Evolutionary conservation across 2,797 vertebrate species (phyloP).

Genomic region (Eutrigla gurnardus): DNA sequence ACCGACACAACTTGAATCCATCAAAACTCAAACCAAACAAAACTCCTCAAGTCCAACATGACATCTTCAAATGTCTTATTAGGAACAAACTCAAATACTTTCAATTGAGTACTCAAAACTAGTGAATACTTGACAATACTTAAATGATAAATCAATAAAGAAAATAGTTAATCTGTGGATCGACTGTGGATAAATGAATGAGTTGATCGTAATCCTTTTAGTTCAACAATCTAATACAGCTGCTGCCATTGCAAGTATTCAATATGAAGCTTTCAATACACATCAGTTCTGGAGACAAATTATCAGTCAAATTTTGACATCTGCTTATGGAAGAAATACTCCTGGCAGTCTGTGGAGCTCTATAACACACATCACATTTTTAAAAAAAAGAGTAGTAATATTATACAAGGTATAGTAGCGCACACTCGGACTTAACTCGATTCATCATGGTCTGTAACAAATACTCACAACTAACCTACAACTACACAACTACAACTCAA

Average conservation of each 20-base stretch:
- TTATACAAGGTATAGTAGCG: not conserved
- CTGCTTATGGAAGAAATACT: not conserved
- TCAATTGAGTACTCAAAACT: not conserved
- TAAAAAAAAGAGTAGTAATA: not conserved
- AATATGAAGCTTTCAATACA: not conserved
- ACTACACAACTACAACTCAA: not conserved
- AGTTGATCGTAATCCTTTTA: not conserved
- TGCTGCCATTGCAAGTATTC: not conserved
- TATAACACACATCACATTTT: not conserved
- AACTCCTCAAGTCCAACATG: not conserved
- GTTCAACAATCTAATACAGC: not conserved
- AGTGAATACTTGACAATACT: not conserved
- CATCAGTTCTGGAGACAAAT: not conserved
- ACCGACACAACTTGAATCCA: not conserved
- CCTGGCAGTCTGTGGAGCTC: not conserved
- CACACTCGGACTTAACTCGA: not conserved
- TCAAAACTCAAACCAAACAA: not conserved
- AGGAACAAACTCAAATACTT: not conserved
- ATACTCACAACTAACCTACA: not conserved
- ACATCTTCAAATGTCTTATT: not conserved
- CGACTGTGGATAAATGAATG: not conserved
- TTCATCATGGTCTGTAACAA: not conserved
- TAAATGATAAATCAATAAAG: not conserved
- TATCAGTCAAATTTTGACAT: not conserved
- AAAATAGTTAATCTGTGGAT: not conserved